Conservation (phyloP, 2,888 invertebrate species). For the Syrista parreyssii region DNA sequence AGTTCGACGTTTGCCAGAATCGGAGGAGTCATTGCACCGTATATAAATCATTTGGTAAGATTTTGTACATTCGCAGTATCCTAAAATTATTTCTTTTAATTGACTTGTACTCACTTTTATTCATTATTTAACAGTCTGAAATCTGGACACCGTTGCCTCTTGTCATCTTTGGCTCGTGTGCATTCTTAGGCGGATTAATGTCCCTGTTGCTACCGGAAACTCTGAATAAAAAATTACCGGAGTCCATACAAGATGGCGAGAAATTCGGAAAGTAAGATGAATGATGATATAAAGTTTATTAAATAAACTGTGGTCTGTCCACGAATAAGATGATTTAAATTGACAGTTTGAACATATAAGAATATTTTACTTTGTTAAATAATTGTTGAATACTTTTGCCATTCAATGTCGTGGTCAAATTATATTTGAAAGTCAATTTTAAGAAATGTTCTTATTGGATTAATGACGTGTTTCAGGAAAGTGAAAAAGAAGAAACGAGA, state of each 20-base stretch:
- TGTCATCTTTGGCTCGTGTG: conserved; percentile 71
- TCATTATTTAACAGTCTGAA: conserved; percentile 64
- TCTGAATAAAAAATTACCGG: conserved; percentile 73
- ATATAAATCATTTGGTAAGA: conserved; percentile 70
- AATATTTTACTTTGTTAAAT: not conserved
- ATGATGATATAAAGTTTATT: not conserved
- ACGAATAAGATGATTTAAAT: not conserved
- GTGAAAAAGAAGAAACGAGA: conserved; percentile 46
- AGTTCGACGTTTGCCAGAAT: conserved; percentile 74
- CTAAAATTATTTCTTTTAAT: not conserved
- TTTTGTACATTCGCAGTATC: not conserved
- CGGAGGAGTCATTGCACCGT: conserved; percentile 74
- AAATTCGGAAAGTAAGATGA: conserved; percentile 70
- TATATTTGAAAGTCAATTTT: conserved; percentile 1
- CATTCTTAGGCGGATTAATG: conserved; percentile 70
- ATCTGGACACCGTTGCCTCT: conserved; percentile 72
- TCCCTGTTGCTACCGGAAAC: conserved; percentile 76
- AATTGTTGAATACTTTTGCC: not conserved
- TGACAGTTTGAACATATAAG: not conserved
- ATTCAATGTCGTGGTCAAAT: not conserved
- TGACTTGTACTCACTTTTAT: conserved; percentile 9
- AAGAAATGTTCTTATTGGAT: not conserved
- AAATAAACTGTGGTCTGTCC: not conserved
- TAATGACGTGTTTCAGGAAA: conserved; percentile 24
- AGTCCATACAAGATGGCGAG: conserved; percentile 75